Percentiles rank a stretch among this genome's conserved stretches.
Conservation (phyloP, 1,140 invertebrate genomes). For the Lasaia peninsularis region DNA sequence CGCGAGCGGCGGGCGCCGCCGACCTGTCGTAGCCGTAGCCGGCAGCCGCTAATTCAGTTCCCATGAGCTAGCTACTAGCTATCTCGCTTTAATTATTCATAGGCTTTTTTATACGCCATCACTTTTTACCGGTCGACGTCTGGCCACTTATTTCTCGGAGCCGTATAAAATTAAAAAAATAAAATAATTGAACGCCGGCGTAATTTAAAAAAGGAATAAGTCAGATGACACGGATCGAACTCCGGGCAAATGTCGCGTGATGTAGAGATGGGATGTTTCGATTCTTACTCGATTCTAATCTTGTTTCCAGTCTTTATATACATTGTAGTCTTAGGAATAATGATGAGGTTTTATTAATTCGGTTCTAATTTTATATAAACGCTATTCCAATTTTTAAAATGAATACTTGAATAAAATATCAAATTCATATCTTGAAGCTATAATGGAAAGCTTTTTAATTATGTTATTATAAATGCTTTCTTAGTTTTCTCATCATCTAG, state of each 20-base stretch:
- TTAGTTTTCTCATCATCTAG: too few relatives aligned
- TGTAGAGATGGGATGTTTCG: slow-evolving; percentile 7
- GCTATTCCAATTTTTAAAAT: too few relatives aligned
- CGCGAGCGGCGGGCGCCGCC: slow-evolving; percentile 49
- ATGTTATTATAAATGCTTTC: too few relatives aligned
- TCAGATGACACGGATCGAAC: slow-evolving; percentile 76
- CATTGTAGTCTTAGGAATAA: too few relatives aligned
- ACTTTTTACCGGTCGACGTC: slow-evolving; percentile 69
- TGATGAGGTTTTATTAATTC: too few relatives aligned
- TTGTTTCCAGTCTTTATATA: neutral
- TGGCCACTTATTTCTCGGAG: slow-evolving; percentile 49
- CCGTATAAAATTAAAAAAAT: slow-evolving; percentile 74
- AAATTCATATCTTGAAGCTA: too few relatives aligned
- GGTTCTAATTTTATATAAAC: too few relatives aligned
- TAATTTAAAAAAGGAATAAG: slow-evolving; percentile 74
- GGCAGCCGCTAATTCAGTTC: slow-evolving; percentile 64
- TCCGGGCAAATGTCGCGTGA: slow-evolving; percentile 74
- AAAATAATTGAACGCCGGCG: slow-evolving; percentile 66
- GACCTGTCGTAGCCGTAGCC: slow-evolving; percentile 60
- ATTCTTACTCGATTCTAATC: slow-evolving; percentile 1
- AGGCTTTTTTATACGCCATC: slow-evolving; percentile 69
- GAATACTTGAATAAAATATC: too few relatives aligned
- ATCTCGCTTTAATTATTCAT: slow-evolving; percentile 77
- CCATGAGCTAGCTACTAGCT: slow-evolving; percentile 72
- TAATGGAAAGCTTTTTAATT: too few relatives aligned